These are phyloP conservation scores for Bradypus variegatus DNA, from an alignment of 2,797 vertebrate genomes.

Conservation along the genomic window DNA sequence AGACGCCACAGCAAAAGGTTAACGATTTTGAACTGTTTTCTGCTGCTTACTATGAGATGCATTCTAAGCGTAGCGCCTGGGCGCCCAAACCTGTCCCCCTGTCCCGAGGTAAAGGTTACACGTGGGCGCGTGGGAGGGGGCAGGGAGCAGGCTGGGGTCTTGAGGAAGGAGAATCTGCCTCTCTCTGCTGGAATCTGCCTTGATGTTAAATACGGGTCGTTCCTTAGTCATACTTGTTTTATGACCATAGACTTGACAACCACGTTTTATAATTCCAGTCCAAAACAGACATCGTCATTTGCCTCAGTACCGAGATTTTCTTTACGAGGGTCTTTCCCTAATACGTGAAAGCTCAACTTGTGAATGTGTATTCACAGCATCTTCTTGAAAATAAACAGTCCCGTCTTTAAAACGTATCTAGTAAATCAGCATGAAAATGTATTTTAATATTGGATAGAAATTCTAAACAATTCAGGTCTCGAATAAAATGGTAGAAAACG, in stretches of 20 bases:
- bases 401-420: not conserved
- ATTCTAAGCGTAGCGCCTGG: not conserved
- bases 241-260: constrained; percentile 9
- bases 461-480: constrained; percentile 9
- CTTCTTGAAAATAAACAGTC: not conserved
- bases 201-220: not conserved
- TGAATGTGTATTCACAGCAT: not conserved
- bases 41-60: not conserved
- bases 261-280: not conserved
- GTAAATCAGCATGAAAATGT: not conserved
- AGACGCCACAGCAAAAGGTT: not conserved
- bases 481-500: not conserved
- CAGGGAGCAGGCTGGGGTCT: not conserved
- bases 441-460: not conserved
- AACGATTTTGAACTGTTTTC: not conserved
- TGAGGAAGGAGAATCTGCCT: fast-evolving
- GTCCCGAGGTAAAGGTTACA: not conserved
- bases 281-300: constrained; percentile 11
- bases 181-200: not conserved
- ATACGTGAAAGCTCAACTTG: not conserved
- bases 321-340: not conserved
- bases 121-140: too few relatives aligned
- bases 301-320: not conserved
- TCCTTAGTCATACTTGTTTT: not conserved
- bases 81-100: not conserved